Evolutionary conservation across 2,888 invertebrate species (phyloP).

Genomic region (Malacosoma neustria): DNA sequence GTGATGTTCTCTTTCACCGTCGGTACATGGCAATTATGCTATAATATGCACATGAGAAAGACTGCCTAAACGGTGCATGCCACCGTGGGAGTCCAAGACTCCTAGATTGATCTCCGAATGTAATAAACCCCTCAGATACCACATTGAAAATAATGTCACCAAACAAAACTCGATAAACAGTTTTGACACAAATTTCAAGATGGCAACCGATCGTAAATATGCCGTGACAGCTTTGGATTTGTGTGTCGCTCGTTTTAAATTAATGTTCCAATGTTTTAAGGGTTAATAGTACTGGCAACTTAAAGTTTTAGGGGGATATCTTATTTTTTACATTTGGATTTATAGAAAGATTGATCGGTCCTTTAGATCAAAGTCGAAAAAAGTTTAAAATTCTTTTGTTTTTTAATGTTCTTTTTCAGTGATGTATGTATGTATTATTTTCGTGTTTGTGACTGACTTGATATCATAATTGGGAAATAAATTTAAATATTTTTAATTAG

Average conservation of each 20-base stretch:
- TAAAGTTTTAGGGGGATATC: background rate
- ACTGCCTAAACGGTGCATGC: too few relatives aligned
- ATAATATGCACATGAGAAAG: too few relatives aligned
- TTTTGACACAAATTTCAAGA: background rate
- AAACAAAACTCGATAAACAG: background rate
- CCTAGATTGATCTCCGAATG: too few relatives aligned
- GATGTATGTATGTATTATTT: too few relatives aligned
- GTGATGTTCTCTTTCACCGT: too few relatives aligned
- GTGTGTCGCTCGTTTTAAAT: constrained; percentile 4
- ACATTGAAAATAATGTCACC: background rate
- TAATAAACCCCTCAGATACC: too few relatives aligned
- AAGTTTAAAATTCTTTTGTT: too few relatives aligned
- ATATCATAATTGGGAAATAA: background rate
- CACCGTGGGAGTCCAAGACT: too few relatives aligned
- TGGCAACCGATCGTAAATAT: constrained; percentile 8
- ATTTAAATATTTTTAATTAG: too few relatives aligned
- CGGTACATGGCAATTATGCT: too few relatives aligned
- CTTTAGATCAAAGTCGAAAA: too few relatives aligned
- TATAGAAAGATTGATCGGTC: background rate
- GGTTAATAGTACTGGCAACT: constrained; percentile 1
- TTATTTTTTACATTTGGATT: background rate
- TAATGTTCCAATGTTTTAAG: constrained; percentile 4
- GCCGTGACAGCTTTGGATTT: constrained; percentile 1
- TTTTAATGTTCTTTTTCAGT: too few relatives aligned
- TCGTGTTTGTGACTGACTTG: background rate